Evolutionary conservation across 2,888 invertebrate species (phyloP).

Genomic region (Harpalus rufipes): DNA sequence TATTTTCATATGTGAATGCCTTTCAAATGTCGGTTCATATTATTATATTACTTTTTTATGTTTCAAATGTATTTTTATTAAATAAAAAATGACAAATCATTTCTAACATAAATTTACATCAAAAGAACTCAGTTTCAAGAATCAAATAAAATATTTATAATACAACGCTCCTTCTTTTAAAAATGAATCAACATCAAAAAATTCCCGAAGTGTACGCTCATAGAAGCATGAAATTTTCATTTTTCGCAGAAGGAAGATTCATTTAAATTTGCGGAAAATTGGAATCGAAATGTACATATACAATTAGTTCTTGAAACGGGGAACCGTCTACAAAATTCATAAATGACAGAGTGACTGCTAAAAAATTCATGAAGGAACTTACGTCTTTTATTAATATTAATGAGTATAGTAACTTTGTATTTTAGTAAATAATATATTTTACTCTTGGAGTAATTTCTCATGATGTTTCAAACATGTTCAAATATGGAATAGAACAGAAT

Average conservation of each 20-base stretch:
- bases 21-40: no score
- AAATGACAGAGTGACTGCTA: not conserved
- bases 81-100: not conserved
- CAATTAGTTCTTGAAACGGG: not conserved
- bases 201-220: not conserved
- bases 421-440: no score
- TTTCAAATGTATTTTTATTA: not conserved
- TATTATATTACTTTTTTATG: not conserved
- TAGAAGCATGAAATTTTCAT: slow-evolving; percentile 4
- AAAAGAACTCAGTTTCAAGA: slow-evolving; percentile 11
- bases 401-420: no score
- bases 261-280: slow-evolving; percentile 21
- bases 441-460: no score
- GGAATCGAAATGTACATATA: not conserved
- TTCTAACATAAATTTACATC: slow-evolving; percentile 2
- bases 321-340: not conserved
- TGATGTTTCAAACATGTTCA: no score
- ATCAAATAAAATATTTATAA: slow-evolving; percentile 20
- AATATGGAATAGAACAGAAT: no score
- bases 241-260: slow-evolving; percentile 19
- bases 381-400: no score
- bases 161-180: slow-evolving; percentile 3
- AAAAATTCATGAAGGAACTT: not conserved
- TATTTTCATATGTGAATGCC: no score
- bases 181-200: slow-evolving; percentile 11